A percentile compares a stretch with the other conserved stretches of the same genome.
Conservation (phyloP, 1,140 invertebrate species). For the Arion vulgaris region DNA sequence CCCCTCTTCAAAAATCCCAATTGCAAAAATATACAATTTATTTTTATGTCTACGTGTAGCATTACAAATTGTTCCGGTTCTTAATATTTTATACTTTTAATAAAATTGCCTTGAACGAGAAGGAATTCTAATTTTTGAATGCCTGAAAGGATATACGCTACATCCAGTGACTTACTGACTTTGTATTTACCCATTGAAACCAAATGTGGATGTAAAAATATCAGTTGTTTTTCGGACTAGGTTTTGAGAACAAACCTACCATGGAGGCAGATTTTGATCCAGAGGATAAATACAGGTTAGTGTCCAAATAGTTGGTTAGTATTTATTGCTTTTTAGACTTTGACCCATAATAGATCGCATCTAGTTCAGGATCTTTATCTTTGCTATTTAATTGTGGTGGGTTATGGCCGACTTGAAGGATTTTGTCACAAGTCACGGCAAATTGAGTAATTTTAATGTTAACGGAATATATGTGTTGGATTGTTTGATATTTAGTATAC, state of each 20-base stretch:
- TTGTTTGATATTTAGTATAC: too few relatives aligned
- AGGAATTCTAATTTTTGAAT: background rate
- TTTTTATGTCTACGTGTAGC: too few relatives aligned
- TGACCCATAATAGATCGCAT: background rate
- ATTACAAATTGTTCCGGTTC: background rate
- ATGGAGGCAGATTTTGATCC: constrained; percentile 32
- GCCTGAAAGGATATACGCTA: background rate
- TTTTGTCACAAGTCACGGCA: too few relatives aligned
- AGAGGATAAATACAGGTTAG: constrained; percentile 28
- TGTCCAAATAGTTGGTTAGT: background rate
- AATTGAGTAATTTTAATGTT: too few relatives aligned
- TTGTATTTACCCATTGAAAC: background rate
- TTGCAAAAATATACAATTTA: too few relatives aligned
- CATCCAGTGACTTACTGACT: background rate
- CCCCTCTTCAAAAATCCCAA: too few relatives aligned
- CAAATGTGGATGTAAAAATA: constrained; percentile 11
- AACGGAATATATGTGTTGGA: too few relatives aligned
- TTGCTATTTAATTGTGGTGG: too few relatives aligned
- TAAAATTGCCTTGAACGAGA: background rate
- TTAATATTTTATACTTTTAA: background rate
- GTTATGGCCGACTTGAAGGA: too few relatives aligned
- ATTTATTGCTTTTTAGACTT: background rate
- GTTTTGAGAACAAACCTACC: background rate
- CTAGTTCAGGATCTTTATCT: too few relatives aligned
- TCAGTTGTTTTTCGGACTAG: background rate